Evolutionary conservation across 2,888 invertebrate genomes (phyloP).

Genomic region (Dione juno): DNA sequence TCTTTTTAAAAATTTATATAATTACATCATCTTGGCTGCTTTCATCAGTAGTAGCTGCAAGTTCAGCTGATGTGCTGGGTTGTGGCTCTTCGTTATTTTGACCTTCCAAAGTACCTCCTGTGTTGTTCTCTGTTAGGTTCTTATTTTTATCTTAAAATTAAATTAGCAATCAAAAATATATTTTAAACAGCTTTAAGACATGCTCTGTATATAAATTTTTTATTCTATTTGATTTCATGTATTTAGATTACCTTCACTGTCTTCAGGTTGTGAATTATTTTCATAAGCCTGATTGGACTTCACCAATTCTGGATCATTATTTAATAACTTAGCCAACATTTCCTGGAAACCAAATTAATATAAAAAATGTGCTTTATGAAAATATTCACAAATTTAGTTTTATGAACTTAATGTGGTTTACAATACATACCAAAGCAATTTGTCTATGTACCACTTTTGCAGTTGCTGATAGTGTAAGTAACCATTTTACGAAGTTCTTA

Average conservation of each 20-base stretch:
- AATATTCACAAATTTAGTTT: too few species aligned
- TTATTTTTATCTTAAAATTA: slow-evolving; percentile 4
- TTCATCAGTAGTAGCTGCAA: slow-evolving; percentile 52
- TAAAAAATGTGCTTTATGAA: too few species aligned
- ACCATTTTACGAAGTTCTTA: slow-evolving; percentile 65
- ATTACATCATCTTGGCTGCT: slow-evolving; percentile 56
- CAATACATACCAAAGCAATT: slow-evolving; percentile 67
- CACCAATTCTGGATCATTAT: slow-evolving; percentile 63
- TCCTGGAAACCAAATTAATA: too few species aligned
- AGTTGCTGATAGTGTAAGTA: slow-evolving; percentile 66
- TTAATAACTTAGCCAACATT: slow-evolving; percentile 63
- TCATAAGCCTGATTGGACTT: slow-evolving; percentile 14
- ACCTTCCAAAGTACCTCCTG: slow-evolving; percentile 1
- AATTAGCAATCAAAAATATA: too few species aligned
- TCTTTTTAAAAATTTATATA: slow-evolving; percentile 36
- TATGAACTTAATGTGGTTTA: slow-evolving; percentile 5
- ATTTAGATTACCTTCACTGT: slow-evolving; percentile 30
- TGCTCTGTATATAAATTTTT: too few species aligned
- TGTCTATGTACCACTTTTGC: slow-evolving; percentile 67
- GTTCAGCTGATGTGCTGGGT: slow-evolving; percentile 49
- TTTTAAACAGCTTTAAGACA: too few species aligned
- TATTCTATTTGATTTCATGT: background rate
- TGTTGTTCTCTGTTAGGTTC: background rate
- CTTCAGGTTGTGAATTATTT: slow-evolving; percentile 27
- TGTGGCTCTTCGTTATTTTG: slow-evolving; percentile 25